Conservation (phyloP, 2,888 invertebrate genomes). For the Automeris io region DNA sequence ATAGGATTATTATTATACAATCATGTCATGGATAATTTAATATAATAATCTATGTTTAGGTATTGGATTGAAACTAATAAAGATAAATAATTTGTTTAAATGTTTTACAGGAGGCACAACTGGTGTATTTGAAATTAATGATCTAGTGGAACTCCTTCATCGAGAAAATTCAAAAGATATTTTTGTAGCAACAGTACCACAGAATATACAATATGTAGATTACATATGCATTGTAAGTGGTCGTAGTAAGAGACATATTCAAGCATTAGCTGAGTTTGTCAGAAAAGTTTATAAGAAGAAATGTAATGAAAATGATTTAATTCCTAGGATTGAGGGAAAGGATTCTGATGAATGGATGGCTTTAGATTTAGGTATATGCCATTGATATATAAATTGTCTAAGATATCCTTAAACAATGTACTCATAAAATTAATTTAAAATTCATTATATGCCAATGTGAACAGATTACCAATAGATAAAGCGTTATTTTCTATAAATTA, state of each 20-base stretch:
- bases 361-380: constrained; percentile 86
- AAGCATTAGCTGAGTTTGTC: constrained; percentile 85
- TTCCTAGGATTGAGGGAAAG: constrained; percentile 88
- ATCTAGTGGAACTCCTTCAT: constrained; percentile 85
- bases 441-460: no score
- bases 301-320: constrained; percentile 74
- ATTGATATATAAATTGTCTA: background rate
- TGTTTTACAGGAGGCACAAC: constrained; percentile 82
- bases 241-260: constrained; percentile 84
- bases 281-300: constrained; percentile 87
- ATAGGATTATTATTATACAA: no score
- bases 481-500: background rate
- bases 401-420: no score
- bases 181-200: constrained; percentile 87
- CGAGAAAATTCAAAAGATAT: constrained; percentile 88
- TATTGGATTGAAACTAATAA: no score
- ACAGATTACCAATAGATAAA: no score
- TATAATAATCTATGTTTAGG: no score
- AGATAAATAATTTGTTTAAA: background rate
- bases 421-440: no score
- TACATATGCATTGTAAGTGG: constrained; percentile 89
- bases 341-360: constrained; percentile 90
- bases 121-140: constrained; percentile 94
- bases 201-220: constrained; percentile 87
- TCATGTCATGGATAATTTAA: no score